Percentiles rank a stretch among this genome's conserved stretches.
Evolutionary conservation across 2,797 vertebrate species (phyloP).

Genomic region (Cuniculus paca): DNA sequence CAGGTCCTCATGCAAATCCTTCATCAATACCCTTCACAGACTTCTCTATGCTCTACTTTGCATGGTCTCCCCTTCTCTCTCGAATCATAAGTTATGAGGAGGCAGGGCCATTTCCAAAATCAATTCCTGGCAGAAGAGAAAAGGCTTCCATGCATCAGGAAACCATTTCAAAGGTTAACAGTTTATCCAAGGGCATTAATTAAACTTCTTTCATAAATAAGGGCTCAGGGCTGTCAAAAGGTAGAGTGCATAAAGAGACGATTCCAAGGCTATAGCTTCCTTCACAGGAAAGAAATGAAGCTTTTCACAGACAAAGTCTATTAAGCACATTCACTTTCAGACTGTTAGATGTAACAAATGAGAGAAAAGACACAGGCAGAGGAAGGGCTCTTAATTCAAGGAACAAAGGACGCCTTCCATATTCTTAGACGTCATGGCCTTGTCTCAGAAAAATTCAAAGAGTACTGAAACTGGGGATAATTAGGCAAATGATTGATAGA

Average conservation of each 20-base stretch:
- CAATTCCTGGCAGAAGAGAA: conserved; percentile 74
- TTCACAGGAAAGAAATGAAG: conserved; percentile 45
- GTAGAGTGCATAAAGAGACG: conserved; percentile 42
- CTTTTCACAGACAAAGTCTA: conserved; percentile 60
- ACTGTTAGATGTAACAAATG: conserved; percentile 59
- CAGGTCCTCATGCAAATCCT: not conserved
- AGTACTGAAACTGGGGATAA: conserved; percentile 67
- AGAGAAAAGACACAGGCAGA: not conserved
- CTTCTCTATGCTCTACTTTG: not conserved
- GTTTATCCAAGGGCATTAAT: conserved; percentile 79
- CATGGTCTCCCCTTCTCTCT: conserved; percentile 38
- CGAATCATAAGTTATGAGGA: conserved; percentile 69
- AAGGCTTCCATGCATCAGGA: conserved; percentile 71
- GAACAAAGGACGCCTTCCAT: conserved; percentile 49
- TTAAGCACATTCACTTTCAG: conserved; percentile 61
- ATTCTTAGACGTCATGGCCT: conserved; percentile 48
- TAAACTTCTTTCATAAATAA: conserved; percentile 80
- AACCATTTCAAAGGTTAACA: conserved; percentile 81
- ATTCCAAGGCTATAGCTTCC: conserved; percentile 61
- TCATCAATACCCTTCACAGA: not conserved
- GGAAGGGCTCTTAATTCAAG: conserved; percentile 43
- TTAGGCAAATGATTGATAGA: conserved; percentile 69
- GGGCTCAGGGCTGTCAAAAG: conserved; percentile 71
- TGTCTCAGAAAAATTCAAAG: conserved; percentile 44
- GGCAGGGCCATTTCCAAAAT: conserved; percentile 74